Percentiles rank a stretch among this genome's conserved stretches.
These are phyloP conservation scores for Scaptomyza reducta DNA, from an alignment of 2,888 invertebrate genomes.

Conservation along the genomic window DNA sequence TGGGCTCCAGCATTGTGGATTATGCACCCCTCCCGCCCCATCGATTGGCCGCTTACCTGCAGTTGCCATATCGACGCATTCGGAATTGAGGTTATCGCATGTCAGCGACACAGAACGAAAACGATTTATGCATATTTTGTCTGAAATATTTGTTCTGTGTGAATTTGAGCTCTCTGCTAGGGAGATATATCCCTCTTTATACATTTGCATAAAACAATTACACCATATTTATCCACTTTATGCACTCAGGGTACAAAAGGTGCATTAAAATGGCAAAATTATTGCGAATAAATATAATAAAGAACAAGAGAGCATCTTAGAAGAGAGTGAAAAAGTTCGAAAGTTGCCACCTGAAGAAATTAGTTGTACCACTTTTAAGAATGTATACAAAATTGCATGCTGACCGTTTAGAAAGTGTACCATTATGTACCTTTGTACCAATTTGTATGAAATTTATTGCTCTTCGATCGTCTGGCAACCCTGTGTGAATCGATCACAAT, in stretches of 20 bases:
- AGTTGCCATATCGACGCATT: constrained; percentile 63
- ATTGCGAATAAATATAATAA: no score
- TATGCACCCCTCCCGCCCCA: constrained; percentile 40
- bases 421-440: no score
- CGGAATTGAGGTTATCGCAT: constrained; percentile 67
- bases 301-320: neutral
- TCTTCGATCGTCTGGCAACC: neutral
- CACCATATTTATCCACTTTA: no score
- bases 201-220: no score
- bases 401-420: no score
- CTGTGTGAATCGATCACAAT: neutral
- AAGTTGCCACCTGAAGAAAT: neutral
- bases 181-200: no score
- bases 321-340: neutral
- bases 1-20: constrained; percentile 43
- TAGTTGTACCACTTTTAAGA: neutral
- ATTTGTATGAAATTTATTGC: neutral
- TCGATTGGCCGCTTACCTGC: constrained; percentile 10
- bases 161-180: constrained; percentile 15
- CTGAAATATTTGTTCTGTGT: constrained; percentile 27
- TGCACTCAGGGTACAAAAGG: no score
- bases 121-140: constrained; percentile 45
- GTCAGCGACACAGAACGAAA: constrained; percentile 57
- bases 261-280: no score
- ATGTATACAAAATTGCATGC: no score